Percentiles rank a stretch among this genome's conserved stretches.
phyloP scores from a whole-genome alignment of 2,888 invertebrate genomes.

The Syrista parreyssii region DNA sequence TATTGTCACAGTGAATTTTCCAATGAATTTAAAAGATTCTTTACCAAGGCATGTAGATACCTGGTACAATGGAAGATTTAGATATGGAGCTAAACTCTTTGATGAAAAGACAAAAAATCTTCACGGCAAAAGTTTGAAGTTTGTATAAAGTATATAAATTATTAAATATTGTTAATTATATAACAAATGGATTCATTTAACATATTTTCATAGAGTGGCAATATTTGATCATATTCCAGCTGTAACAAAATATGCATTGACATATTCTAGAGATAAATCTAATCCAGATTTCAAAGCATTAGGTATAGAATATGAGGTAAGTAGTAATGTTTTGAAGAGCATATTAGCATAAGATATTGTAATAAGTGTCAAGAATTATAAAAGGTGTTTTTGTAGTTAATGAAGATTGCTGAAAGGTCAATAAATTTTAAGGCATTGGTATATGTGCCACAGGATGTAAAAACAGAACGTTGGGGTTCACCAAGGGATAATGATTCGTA shows the following conservation, averaged over 20 bases:
- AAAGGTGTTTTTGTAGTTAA: conserved; percentile 68
- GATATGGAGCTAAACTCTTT: conserved; percentile 66
- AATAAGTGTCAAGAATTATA: neutral
- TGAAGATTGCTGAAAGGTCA: conserved; percentile 71
- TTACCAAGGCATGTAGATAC: conserved; percentile 74
- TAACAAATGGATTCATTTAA: neutral
- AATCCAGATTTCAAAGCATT: conserved; percentile 35
- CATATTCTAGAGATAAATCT: conserved; percentile 27
- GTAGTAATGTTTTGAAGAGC: too few relatives aligned
- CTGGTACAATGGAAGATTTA: conserved; percentile 75
- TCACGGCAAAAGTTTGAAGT: conserved; percentile 55
- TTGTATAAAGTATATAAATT: conserved; percentile 28
- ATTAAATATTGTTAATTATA: neutral
- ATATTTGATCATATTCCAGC: conserved; percentile 79
- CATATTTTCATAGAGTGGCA: conserved; percentile 68
- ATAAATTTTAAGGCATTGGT: conserved; percentile 79
- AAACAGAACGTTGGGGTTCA: conserved; percentile 77
- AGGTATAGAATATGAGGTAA: conserved; percentile 79
- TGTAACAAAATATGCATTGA: conserved; percentile 65
- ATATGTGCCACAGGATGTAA: conserved; percentile 74
- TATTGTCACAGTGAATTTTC: conserved; percentile 80
- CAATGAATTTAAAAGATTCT: conserved; percentile 70
- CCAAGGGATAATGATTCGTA: conserved; percentile 74
- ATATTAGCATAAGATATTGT: too few relatives aligned
- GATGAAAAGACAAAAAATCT: conserved; percentile 60